Evolutionary conservation across 2,888 invertebrate species (phyloP).

Genomic region (Eucera pruinosa): DNA sequence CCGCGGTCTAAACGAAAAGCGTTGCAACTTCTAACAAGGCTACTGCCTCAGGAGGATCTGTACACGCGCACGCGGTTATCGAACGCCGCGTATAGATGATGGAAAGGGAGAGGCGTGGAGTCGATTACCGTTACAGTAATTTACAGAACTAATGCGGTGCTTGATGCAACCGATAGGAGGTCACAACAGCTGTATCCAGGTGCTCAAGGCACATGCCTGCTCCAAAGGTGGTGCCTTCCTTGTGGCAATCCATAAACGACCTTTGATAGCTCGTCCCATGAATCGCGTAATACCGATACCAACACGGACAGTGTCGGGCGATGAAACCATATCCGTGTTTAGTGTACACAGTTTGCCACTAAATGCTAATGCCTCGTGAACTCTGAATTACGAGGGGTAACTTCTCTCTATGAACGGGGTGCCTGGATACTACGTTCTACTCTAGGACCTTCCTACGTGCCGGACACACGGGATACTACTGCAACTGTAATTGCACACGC

Average conservation of each 20-base stretch:
- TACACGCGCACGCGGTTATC: too few relatives aligned
- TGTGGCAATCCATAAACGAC: conserved; percentile 46
- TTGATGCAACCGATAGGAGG: conserved; percentile 28
- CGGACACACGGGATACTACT: conserved; percentile 13
- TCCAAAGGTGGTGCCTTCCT: conserved; percentile 36
- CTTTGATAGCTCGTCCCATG: conserved; percentile 45
- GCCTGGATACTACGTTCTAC: conserved; percentile 19
- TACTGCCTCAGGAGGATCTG: too few relatives aligned
- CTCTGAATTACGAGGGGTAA: conserved; percentile 55
- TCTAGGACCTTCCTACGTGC: conserved; percentile 23
- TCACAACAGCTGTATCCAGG: conserved; percentile 17
- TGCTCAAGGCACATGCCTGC: conserved; percentile 17
- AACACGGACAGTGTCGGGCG: conserved; percentile 29
- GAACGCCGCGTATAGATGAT: too few relatives aligned
- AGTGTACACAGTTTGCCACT: conserved; percentile 68
- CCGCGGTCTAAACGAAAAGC: too few relatives aligned
- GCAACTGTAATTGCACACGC: conserved; percentile 15
- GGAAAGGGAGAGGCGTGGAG: conserved; percentile 1
- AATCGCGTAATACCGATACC: conserved; percentile 46
- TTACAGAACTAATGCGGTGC: conserved; percentile 16
- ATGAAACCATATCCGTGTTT: conserved; percentile 54
- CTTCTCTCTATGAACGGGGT: conserved; percentile 45
- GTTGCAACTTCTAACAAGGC: too few relatives aligned
- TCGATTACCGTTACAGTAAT: conserved; percentile 30
- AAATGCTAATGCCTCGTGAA: conserved; percentile 70